A percentile compares a stretch with the other conserved stretches of the same genome.
Evolutionary conservation across 2,113 vertebrate species (phyloP).

Genomic region (Tachysurus vachellii): DNA sequence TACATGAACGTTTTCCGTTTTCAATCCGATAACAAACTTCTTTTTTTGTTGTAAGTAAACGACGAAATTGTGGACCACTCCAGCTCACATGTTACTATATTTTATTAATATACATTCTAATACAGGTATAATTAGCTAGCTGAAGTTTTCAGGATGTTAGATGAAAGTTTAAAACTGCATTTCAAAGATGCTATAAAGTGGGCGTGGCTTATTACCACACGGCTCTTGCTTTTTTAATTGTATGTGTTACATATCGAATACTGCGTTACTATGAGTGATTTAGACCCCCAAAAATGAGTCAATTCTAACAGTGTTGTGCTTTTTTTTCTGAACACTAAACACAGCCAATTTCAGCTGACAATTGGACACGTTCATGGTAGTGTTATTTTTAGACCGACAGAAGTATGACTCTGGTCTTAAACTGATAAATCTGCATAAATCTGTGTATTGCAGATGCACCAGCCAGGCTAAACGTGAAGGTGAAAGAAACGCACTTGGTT

Average conservation of each 20-base stretch:
- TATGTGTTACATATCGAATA: not conserved
- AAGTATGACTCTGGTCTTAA: not conserved
- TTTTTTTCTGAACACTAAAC: not conserved
- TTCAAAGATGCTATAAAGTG: not conserved
- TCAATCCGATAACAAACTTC: too few relatives aligned
- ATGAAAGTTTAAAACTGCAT: not conserved
- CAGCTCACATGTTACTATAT: too few relatives aligned
- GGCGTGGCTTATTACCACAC: not conserved
- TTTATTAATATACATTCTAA: not conserved
- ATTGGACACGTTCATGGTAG: too few relatives aligned
- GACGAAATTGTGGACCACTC: too few relatives aligned
- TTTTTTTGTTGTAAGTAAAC: too few relatives aligned
- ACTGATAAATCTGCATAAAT: constrained; percentile 15
- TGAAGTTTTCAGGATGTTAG: not conserved
- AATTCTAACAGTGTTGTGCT: not conserved
- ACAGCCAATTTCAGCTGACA: not conserved
- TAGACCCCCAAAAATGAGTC: not conserved
- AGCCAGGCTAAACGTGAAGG: constrained; percentile 34
- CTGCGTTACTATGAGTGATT: not conserved
- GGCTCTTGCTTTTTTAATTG: not conserved
- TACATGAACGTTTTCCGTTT: too few relatives aligned
- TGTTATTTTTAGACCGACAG: not conserved
- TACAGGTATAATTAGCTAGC: not conserved
- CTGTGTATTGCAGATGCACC: not conserved
- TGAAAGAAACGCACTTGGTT: constrained; percentile 46